phyloP scores from a whole-genome alignment of 2,888 invertebrate genomes.

The Pogonocherus hispidulus region DNA sequence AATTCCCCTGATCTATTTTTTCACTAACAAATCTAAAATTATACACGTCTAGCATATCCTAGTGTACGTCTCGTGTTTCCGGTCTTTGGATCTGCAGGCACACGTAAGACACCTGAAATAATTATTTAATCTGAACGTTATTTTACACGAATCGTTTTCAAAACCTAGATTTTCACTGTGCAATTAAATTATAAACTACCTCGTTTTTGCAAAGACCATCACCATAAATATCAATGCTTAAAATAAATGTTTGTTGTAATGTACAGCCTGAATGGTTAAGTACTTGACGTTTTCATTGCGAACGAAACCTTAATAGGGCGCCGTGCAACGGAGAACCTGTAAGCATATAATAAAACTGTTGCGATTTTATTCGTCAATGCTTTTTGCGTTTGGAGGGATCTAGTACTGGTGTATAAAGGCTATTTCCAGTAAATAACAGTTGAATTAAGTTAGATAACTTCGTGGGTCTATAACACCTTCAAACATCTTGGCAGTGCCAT shows the following conservation, averaged over 20 bases:
- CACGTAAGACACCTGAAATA: too few relatives aligned
- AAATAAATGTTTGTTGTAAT: slow-evolving; percentile 20
- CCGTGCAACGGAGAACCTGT: too few relatives aligned
- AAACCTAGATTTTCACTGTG: not conserved
- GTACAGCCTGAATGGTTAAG: not conserved
- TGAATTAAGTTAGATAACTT: too few relatives aligned
- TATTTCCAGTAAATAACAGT: slow-evolving; percentile 25
- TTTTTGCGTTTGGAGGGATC: slow-evolving; percentile 39
- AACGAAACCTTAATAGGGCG: slow-evolving; percentile 22
- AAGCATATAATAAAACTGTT: slow-evolving; percentile 48
- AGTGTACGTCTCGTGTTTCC: too few relatives aligned
- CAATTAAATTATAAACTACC: not conserved
- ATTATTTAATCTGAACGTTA: too few relatives aligned
- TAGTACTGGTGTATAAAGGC: slow-evolving; percentile 39
- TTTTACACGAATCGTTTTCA: too few relatives aligned
- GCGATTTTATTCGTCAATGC: slow-evolving; percentile 51
- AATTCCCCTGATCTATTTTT: too few relatives aligned
- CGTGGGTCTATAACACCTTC: too few relatives aligned
- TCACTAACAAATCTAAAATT: too few relatives aligned
- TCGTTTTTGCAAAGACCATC: not conserved
- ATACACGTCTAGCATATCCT: too few relatives aligned
- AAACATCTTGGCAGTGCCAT: too few relatives aligned
- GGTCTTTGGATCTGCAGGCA: too few relatives aligned
- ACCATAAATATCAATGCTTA: not conserved
- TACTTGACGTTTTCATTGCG: slow-evolving; percentile 21